Conservation (phyloP, 2,113 vertebrate species). For the Mesocricetus auratus region DNA sequence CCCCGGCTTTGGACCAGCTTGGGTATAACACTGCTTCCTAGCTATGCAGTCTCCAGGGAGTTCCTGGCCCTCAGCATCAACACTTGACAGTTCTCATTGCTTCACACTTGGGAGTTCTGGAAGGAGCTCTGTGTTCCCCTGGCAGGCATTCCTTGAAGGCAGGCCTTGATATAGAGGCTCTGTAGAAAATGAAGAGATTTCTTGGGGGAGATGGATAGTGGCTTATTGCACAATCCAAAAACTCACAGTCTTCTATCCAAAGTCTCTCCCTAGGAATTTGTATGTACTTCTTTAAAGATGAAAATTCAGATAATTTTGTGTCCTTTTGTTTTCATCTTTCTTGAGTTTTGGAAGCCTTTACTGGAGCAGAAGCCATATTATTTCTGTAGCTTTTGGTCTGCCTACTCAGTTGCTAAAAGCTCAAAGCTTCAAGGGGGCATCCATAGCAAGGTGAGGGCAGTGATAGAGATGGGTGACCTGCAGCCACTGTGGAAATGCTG, state of each 20-base stretch:
- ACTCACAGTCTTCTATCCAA: not conserved
- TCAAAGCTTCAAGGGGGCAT: not conserved
- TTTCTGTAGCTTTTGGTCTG: not conserved
- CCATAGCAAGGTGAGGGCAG: not conserved
- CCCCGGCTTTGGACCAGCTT: not conserved
- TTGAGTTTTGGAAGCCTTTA: not conserved
- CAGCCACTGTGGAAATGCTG: not conserved
- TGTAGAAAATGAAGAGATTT: not conserved
- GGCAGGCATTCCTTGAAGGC: not conserved
- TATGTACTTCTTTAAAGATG: not conserved
- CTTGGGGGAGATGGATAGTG: not conserved
- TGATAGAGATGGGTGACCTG: not conserved
- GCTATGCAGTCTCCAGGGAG: not conserved
- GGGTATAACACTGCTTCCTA: accelerated
- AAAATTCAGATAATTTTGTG: not conserved
- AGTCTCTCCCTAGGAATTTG: not conserved
- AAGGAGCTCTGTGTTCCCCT: not conserved
- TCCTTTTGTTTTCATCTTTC: not conserved
- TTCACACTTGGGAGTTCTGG: not conserved
- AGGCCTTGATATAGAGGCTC: not conserved
- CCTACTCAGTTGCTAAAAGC: not conserved
- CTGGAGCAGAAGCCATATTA: not conserved
- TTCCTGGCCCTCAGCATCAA: not conserved
- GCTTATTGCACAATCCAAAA: accelerated
- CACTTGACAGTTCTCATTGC: not conserved